These are phyloP conservation scores for Aphodius granarius DNA, from an alignment of 2,888 invertebrate genomes.

Conservation along the genomic window DNA sequence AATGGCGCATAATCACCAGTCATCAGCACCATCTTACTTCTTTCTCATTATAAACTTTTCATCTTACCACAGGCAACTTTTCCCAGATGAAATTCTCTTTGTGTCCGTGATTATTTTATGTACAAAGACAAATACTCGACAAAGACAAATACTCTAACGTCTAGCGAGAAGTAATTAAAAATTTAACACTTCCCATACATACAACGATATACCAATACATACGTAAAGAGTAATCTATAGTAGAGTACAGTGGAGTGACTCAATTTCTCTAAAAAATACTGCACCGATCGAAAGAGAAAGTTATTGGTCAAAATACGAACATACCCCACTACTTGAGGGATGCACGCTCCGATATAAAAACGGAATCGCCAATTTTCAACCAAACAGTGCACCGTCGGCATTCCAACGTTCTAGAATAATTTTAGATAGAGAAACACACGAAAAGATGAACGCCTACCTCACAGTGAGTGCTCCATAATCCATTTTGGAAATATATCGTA, in stretches of 20 bases:
- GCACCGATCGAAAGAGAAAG: background rate
- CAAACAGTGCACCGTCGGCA: background rate
- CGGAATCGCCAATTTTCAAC: background rate
- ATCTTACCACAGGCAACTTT: too few species aligned
- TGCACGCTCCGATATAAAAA: background rate
- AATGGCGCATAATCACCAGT: too few species aligned
- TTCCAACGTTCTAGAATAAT: background rate
- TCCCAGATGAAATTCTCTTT: too few species aligned
- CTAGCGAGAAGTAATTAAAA: too few species aligned
- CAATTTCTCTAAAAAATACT: background rate
- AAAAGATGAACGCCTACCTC: slow-evolving; percentile 10
- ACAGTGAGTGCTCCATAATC: slow-evolving; percentile 14
- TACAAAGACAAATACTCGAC: too few species aligned
- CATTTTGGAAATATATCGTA: too few species aligned
- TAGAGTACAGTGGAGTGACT: background rate
- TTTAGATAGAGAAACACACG: background rate
- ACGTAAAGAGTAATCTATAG: background rate
- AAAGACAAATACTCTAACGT: too few species aligned
- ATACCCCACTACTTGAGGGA: background rate
- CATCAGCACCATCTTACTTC: too few species aligned
- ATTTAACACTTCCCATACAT: too few species aligned
- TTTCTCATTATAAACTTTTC: too few species aligned
- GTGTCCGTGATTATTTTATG: too few species aligned
- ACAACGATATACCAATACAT: too few species aligned
- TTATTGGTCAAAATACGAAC: background rate